Evolutionary conservation across 2,113 vertebrate genomes (phyloP), one percentile per base, ranked within the genome.

Genomic region (Eretmochelys imbricata): DNA sequence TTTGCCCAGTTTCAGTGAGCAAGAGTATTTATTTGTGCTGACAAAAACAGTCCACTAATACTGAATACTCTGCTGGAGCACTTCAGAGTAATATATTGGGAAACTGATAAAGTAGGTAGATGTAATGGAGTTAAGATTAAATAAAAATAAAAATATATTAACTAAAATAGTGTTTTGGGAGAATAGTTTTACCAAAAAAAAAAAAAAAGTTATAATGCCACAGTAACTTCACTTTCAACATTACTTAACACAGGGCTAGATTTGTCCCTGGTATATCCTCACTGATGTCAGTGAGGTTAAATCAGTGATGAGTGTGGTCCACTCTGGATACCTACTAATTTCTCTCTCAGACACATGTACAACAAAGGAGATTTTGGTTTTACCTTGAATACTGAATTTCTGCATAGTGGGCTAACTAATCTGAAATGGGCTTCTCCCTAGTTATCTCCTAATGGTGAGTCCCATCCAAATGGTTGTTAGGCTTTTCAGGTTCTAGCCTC

Each of bases 1-100:
- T 83, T 87, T 35, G 38, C 88, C 89, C 88, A 91, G 50, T 88
- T 94, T 89, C 53, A 82, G 13, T 84, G 10, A 90, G 89, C 92
- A 92, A 51, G 46, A 87, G 49, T 57, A 89, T 81, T 84, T 86
- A 2, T 87, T 88, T 48, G 12, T 83, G 12, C 9, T 88, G 10
- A 83, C 25, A 93, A 94, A 78, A 72, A 89, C 35, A 87, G 17
- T 57, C 78, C 79, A 75, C 27, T 85, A 90, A 91, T 2, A 62
- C 10, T 75, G n/a, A 93, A 35, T n/a, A 92, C 19, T 76, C 53
- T 87, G 79, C 89, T 82, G 92, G 49, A 46, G 6, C 35, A 89
- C 79, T 93, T 91, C 82, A 94, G 46, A 93, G n/a, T 87, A 50
- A 16, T 84, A 89, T 75, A 89, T 42, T 22, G 89, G 86, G 91